Conservation (phyloP, 2,113 vertebrate species). For the Isurus oxyrinchus region DNA sequence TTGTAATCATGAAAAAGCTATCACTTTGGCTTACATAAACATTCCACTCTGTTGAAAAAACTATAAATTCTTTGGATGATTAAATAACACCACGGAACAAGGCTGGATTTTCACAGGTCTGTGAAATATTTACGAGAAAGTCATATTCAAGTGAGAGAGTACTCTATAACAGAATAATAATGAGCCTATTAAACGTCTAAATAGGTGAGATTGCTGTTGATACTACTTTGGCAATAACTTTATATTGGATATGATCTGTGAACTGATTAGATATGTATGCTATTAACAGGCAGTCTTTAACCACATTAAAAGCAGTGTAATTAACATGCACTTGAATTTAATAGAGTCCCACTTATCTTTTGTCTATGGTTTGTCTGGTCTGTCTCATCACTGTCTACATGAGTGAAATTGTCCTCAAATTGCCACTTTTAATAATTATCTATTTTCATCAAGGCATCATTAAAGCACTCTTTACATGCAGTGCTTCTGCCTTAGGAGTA, state of each 20-base stretch:
- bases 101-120: neutral
- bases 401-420: neutral
- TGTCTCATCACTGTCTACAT: neutral
- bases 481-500: neutral
- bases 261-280: neutral
- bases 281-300: neutral
- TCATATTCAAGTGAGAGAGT: neutral
- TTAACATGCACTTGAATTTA: neutral
- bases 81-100: neutral
- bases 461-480: neutral
- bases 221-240: neutral
- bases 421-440: neutral
- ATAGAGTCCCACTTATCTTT: neutral
- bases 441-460: neutral
- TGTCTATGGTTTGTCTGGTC: neutral
- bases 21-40: neutral
- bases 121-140: neutral
- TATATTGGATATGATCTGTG: neutral
- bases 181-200: neutral
- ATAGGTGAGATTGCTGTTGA: neutral
- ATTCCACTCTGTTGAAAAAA: neutral
- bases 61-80: neutral
- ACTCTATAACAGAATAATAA: neutral
- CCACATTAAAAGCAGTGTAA: neutral
- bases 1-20: neutral